These are phyloP conservation scores for Acleris holmiana DNA, from an alignment of 2,888 invertebrate genomes.

Conservation along the genomic window DNA sequence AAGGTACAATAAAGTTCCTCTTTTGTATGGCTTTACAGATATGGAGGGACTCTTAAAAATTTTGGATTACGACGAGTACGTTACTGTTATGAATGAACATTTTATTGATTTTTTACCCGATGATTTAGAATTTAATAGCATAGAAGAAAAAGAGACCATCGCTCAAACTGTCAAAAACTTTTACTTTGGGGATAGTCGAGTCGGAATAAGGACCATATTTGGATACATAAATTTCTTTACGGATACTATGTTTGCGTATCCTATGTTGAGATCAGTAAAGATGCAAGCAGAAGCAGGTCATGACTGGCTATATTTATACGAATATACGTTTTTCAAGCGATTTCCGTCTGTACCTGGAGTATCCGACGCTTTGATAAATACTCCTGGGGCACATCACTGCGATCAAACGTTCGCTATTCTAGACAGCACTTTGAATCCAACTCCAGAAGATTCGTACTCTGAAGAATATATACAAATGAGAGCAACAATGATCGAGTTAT, in stretches of 20 bases:
- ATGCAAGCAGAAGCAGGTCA: slow-evolving; percentile 2
- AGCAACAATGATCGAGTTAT: slow-evolving; percentile 7
- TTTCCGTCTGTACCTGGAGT: slow-evolving; percentile 13
- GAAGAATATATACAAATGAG: slow-evolving; percentile 11
- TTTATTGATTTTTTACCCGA: slow-evolving; percentile 37
- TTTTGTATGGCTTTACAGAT: slow-evolving; percentile 27
- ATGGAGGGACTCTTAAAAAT: slow-evolving; percentile 37
- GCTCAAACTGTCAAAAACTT: background rate
- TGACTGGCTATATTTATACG: slow-evolving; percentile 5
- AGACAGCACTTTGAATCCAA: slow-evolving; percentile 27
- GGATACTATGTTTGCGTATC: slow-evolving; percentile 4
- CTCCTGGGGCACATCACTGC: slow-evolving; percentile 51
- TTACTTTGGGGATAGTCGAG: slow-evolving; percentile 4
- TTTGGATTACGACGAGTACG: slow-evolving; percentile 20
- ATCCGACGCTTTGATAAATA: slow-evolving; percentile 37
- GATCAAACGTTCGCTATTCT: slow-evolving; percentile 48
- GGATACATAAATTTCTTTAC: slow-evolving; percentile 14
- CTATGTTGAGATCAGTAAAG: slow-evolving; percentile 9
- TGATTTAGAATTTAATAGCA: slow-evolving; percentile 26
- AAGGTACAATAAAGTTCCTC: slow-evolving; percentile 28
- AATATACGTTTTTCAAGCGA: slow-evolving; percentile 1
- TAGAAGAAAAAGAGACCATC: slow-evolving; percentile 21
- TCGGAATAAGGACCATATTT: slow-evolving; percentile 3
- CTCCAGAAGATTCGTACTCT: background rate
- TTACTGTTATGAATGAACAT: slow-evolving; percentile 32